Evolutionary conservation across 2,797 vertebrate genomes (phyloP).

Genomic region (Cetoscarus ocellatus): DNA sequence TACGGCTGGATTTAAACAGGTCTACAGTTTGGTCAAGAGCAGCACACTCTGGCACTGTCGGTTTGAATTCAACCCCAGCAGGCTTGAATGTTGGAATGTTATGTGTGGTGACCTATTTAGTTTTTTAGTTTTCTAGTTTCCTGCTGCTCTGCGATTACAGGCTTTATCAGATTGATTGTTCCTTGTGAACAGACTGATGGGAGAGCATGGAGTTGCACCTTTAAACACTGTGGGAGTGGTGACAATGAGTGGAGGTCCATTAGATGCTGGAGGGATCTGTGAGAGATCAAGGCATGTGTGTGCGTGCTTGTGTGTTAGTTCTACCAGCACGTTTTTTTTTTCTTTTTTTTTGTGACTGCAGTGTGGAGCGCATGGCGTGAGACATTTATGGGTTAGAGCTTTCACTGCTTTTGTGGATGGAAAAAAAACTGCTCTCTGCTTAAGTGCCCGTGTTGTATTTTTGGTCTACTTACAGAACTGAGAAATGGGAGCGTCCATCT

Average conservation of each 20-base stretch:
- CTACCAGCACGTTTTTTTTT: slow-evolving; percentile 58
- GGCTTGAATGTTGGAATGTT: slow-evolving; percentile 66
- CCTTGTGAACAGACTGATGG: slow-evolving; percentile 67
- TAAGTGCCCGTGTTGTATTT: slow-evolving; percentile 51
- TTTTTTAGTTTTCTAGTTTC: slow-evolving; percentile 36
- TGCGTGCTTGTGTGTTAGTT: slow-evolving; percentile 80
- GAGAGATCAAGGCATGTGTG: slow-evolving; percentile 70
- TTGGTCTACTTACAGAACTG: slow-evolving; percentile 99
- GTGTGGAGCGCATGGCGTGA: slow-evolving; percentile 79
- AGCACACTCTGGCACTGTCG: slow-evolving; percentile 54
- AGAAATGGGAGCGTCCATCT: slow-evolving; percentile 99
- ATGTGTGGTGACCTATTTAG: slow-evolving; percentile 60
- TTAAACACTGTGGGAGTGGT: slow-evolving; percentile 73
- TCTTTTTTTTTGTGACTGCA: slow-evolving; percentile 66
- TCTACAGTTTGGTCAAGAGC: slow-evolving; percentile 42
- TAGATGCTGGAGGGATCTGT: slow-evolving; percentile 74
- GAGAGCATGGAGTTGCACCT: slow-evolving; percentile 70
- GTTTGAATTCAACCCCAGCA: slow-evolving; percentile 68
- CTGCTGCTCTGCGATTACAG: slow-evolving; percentile 40
- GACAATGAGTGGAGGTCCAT: slow-evolving; percentile 77
- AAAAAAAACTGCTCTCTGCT: slow-evolving; percentile 60
- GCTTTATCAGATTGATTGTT: slow-evolving; percentile 53
- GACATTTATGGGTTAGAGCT: slow-evolving; percentile 80
- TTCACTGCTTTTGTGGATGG: slow-evolving; percentile 70
- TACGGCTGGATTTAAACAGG: slow-evolving; percentile 36